phyloP scores from a whole-genome alignment of 1,140 invertebrate genomes.

The Panagrolaimus sp. region DNA sequence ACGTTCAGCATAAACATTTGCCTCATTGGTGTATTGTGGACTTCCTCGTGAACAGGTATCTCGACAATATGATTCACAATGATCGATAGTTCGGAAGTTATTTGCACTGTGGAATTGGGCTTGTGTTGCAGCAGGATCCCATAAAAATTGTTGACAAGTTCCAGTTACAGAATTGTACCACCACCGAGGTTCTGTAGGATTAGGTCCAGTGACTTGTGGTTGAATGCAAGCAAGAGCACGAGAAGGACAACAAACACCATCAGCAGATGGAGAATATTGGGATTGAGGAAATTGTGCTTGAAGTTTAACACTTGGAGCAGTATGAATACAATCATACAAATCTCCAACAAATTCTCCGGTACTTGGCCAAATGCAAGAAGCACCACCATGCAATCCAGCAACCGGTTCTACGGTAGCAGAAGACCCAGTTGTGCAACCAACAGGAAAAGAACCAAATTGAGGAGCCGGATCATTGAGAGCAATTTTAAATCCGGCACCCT shows the following conservation, averaged over 20 bases:
- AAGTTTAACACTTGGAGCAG: slow-evolving; percentile 56
- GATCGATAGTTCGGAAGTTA: slow-evolving; percentile 58
- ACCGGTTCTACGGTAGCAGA: slow-evolving; percentile 28
- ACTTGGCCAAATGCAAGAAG: slow-evolving; percentile 53
- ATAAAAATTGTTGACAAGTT: slow-evolving; percentile 58
- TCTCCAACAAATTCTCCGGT: slow-evolving; percentile 55
- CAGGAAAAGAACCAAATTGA: slow-evolving; percentile 10
- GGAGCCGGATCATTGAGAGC: slow-evolving; percentile 2
- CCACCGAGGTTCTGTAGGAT: slow-evolving; percentile 55
- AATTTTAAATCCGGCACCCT: slow-evolving; percentile 6
- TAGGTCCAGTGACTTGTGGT: slow-evolving; percentile 55
- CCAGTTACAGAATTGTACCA: slow-evolving; percentile 57
- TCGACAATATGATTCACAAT: slow-evolving; percentile 57
- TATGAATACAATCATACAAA: slow-evolving; percentile 53
- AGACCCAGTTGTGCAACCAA: slow-evolving; percentile 9
- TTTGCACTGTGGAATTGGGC: slow-evolving; percentile 55
- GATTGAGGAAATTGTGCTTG: slow-evolving; percentile 32
- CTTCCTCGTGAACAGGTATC: slow-evolving; percentile 58
- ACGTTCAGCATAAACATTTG: slow-evolving; percentile 52
- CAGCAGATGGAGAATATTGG: slow-evolving; percentile 48
- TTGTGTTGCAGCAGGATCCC: slow-evolving; percentile 57
- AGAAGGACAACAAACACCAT: slow-evolving; percentile 43
- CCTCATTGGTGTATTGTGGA: slow-evolving; percentile 53
- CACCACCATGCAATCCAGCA: slow-evolving; percentile 54
- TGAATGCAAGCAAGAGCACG: slow-evolving; percentile 57